Conservation (phyloP, 2,797 vertebrate genomes). For the Pseudochromis fuscus region DNA sequence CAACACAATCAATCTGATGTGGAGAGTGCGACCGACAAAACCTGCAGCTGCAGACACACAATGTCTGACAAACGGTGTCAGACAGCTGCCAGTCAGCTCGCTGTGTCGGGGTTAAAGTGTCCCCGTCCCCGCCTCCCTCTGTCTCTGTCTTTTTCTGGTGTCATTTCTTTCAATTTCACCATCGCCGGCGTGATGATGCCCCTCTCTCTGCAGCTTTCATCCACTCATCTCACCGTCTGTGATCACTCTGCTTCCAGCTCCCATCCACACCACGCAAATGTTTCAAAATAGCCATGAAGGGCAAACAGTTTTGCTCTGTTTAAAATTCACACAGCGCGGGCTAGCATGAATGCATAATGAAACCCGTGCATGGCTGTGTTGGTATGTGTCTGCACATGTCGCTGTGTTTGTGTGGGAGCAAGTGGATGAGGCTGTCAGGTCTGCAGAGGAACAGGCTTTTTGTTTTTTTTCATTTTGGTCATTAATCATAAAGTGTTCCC, state of each 20-base stretch:
- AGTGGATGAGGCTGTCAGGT: not conserved
- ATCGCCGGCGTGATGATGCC: constrained; percentile 7
- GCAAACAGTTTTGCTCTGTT: constrained; percentile 1
- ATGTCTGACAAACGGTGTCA: not conserved
- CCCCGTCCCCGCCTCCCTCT: constrained; percentile 13
- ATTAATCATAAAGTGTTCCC: not conserved
- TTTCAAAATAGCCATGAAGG: constrained; percentile 31
- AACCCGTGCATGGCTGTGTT: not conserved
- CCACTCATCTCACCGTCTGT: constrained; percentile 22
- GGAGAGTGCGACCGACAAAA: not conserved
- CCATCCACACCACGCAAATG: not conserved
- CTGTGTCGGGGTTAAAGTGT: constrained; percentile 2
- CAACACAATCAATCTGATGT: not conserved
- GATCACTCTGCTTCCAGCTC: constrained; percentile 8
- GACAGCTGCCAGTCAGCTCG: not conserved
- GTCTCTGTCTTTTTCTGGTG: not conserved
- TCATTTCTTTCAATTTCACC: constrained; percentile 35
- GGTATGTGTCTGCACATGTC: not conserved
- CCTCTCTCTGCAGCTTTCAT: constrained; percentile 26
- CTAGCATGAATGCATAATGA: not conserved
- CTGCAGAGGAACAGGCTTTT: not conserved
- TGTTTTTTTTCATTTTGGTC: not conserved
- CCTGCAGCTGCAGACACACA: not conserved
- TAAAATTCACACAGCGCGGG: not conserved
- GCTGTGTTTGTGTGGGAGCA: not conserved